Evolutionary conservation across 2,113 vertebrate genomes (phyloP), one percentile per base, ranked within the genome.

Genomic region (Montifringilla adamsi): DNA sequence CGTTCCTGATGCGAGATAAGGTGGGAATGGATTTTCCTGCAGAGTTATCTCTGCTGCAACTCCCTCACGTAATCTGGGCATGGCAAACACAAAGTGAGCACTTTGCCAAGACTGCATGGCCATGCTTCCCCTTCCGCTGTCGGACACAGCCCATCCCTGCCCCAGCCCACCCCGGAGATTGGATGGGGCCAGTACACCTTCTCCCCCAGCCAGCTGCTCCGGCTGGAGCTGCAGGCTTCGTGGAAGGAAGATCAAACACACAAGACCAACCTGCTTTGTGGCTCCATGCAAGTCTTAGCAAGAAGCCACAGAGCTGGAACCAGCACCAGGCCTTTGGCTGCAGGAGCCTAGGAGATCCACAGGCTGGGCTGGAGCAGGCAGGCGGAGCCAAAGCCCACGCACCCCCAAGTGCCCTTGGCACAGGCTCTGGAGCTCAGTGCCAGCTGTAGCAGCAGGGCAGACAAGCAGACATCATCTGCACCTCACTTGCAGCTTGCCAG

Each of bases 231-330:
- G 69, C 66, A 79, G 83, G 72, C 72, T 47, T 30, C 37, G 3
- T 0, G 1, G 49, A 33, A 86, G 49, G 83, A 53, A 84, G 64
- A 96, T 75, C 95, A 87, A 77, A 81, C 84, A 8, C 76, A 76
- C 80, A 84, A 47, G 89, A 58, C 73, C 89, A 94, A 93, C 94
- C 91, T 94, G 95, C 91, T 93, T 85, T 9, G 33, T 86, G 79
- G 90, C 94, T 92, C 91, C 5, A 3, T 43, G 55, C 95, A 95
- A 92, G 94, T 92, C 89, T 31, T n/a, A 87, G 91, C 94, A 97
- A 84, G 96, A 94, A 92, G 87, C 47, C 83, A 70, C 5, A 3
- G 86, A 88, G 80, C 86, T 87, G 93, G 84, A 87, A 79, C 13
- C 63, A 47, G 63, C 26, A 17, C 31, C 43, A 30, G 70, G 62